Conservation (phyloP, 1,140 invertebrate genomes). For the Drosophila virilis region DNA sequence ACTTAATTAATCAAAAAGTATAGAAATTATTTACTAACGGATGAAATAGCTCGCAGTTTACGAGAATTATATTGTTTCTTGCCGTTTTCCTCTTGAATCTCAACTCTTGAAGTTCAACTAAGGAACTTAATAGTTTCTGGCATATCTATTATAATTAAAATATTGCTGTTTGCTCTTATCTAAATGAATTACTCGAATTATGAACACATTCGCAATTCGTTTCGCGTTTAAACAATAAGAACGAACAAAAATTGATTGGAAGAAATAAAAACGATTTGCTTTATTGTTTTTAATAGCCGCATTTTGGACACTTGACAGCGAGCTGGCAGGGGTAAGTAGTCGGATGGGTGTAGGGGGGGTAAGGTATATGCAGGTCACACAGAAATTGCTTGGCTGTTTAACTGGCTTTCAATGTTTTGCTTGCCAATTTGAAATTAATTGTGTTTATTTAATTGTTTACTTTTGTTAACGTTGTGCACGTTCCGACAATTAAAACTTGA, state of each 20-base stretch:
- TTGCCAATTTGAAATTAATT: slow-evolving; percentile 65
- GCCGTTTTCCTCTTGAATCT: no score
- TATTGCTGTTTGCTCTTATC: not conserved
- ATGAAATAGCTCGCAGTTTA: not conserved
- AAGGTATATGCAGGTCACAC: slow-evolving; percentile 32
- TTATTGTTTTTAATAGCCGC: slow-evolving; percentile 14
- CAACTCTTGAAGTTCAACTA: not conserved
- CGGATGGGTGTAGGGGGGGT: no score
- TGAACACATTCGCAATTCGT: not conserved
- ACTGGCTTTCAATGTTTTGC: slow-evolving; percentile 47
- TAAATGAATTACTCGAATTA: slow-evolving; percentile 1
- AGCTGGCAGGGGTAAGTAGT: not conserved
- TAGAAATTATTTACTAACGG: not conserved
- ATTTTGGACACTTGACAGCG: not conserved
- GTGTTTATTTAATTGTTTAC: slow-evolving; percentile 69
- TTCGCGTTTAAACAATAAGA: slow-evolving; percentile 2
- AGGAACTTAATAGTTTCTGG: not conserved
- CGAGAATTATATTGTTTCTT: not conserved
- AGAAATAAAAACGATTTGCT: slow-evolving; percentile 32
- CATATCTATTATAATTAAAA: not conserved
- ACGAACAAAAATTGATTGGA: slow-evolving; percentile 11
- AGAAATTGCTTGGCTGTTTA: slow-evolving; percentile 32
- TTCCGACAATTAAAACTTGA: slow-evolving; percentile 61
- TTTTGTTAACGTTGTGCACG: slow-evolving; percentile 61
- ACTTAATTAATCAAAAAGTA: not conserved